A percentile compares a stretch with the other conserved stretches of the same genome.
These are phyloP conservation scores for Glaucidium brasilianum DNA, from an alignment of 2,113 vertebrate species.

Conservation along the genomic window DNA sequence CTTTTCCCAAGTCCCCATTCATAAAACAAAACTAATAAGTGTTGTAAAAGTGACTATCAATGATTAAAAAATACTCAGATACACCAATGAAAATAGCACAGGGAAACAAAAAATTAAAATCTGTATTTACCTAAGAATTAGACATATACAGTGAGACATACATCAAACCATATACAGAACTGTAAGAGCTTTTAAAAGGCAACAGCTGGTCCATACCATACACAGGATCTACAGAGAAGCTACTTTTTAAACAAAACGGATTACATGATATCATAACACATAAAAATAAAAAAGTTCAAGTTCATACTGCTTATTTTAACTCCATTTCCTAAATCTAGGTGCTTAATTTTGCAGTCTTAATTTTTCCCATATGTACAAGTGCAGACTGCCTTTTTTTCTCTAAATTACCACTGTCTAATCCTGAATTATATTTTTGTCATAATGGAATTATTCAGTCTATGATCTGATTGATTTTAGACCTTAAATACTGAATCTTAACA, in stretches of 20 bases:
- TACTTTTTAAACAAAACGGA: not conserved
- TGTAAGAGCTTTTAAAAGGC: not conserved
- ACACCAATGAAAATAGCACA: not conserved
- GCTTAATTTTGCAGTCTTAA: not conserved
- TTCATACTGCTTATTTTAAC: not conserved
- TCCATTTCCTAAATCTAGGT: not conserved
- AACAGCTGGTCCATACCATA: not conserved
- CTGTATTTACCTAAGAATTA: not conserved
- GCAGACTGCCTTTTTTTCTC: not conserved
- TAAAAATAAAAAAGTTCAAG: not conserved
- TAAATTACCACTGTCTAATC: conserved; percentile 48
- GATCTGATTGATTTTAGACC: conserved; percentile 68
- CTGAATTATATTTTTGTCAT: conserved; percentile 58
- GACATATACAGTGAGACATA: not conserved
- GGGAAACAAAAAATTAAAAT: not conserved
- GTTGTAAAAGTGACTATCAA: not conserved
- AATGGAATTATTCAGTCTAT: conserved; percentile 63
- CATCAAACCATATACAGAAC: not conserved
- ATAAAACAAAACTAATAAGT: not conserved
- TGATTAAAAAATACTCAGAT: not conserved
- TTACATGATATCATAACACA: not conserved
- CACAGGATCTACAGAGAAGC: not conserved
- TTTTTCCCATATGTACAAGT: not conserved
- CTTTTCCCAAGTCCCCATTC: not conserved
- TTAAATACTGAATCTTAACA: conserved; percentile 67